These are phyloP conservation scores for Temnothorax curvispinosus DNA, from an alignment of 1,140 invertebrate genomes.

Conservation along the genomic window DNA sequence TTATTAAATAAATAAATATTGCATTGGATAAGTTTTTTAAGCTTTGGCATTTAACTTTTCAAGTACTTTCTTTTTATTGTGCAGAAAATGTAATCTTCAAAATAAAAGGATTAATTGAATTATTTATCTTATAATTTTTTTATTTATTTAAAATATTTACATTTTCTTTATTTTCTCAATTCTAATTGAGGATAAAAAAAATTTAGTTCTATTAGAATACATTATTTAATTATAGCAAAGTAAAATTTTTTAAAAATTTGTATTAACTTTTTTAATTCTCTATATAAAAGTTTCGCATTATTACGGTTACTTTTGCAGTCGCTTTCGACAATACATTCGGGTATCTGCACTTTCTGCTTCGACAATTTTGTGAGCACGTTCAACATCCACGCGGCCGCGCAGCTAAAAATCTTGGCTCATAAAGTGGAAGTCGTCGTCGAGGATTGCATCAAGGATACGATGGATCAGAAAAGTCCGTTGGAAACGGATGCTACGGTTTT, in stretches of 20 bases:
- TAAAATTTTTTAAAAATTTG: not conserved
- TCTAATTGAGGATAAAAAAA: not conserved
- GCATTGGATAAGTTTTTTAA: not conserved
- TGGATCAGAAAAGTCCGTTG: not conserved
- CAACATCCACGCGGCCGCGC: slow-evolving; percentile 65
- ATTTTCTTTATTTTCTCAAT: not conserved
- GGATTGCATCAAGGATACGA: not conserved
- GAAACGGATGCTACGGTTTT: not conserved
- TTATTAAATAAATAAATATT: not conserved
- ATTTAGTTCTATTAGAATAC: not conserved
- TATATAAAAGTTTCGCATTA: not conserved
- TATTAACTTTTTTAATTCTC: not conserved
- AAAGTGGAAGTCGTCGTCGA: slow-evolving; percentile 38
- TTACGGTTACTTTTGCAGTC: slow-evolving; percentile 39
- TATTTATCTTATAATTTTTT: not conserved
- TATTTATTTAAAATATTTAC: not conserved
- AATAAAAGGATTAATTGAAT: not conserved
- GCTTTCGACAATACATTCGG: slow-evolving; percentile 56
- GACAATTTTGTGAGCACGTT: slow-evolving; percentile 72
- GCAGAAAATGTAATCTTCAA: not conserved
- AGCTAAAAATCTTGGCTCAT: slow-evolving; percentile 70
- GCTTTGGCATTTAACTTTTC: not conserved
- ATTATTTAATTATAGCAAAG: not conserved
- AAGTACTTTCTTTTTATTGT: not conserved
- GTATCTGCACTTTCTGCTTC: slow-evolving; percentile 70